Percentiles rank a stretch among this genome's conserved stretches.
Conservation (phyloP, 2,888 invertebrate species). For the Caenorhabditis wallacei region DNA sequence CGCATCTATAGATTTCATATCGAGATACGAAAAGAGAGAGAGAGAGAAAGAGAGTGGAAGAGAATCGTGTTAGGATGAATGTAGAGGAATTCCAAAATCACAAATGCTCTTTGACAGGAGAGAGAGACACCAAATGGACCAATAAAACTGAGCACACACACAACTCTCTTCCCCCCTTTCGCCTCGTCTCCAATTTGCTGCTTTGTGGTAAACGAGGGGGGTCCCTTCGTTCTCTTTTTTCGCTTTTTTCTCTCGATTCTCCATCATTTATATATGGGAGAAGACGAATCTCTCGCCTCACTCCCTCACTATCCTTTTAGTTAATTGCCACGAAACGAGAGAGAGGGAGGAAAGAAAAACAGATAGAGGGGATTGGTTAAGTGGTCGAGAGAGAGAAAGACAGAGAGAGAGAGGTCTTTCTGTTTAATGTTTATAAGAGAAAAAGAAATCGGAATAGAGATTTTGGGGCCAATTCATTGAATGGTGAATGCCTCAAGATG, state of each 20-base stretch:
- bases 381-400: slow-evolving; percentile 28
- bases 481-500: slow-evolving; percentile 24
- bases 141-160: slow-evolving; percentile 22
- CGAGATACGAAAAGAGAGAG: neutral
- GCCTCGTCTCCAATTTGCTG: slow-evolving; percentile 26
- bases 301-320: slow-evolving; percentile 33
- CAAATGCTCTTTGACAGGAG: slow-evolving; percentile 20
- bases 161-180: neutral
- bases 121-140: slow-evolving; percentile 5
- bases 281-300: neutral
- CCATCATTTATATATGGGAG: neutral
- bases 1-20: neutral
- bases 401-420: neutral
- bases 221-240: slow-evolving; percentile 6
- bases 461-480: slow-evolving; percentile 26
- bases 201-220: slow-evolving; percentile 30
- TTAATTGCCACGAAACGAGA: slow-evolving; percentile 43
- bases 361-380: slow-evolving; percentile 34
- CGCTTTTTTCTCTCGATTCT: slow-evolving; percentile 2
- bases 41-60: neutral
- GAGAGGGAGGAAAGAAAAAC: slow-evolving; percentile 10
- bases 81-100: slow-evolving; percentile 8
- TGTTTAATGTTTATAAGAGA: slow-evolving; percentile 1
- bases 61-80: too few species aligned
- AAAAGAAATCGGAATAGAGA: slow-evolving; percentile 18